Conservation (phyloP, 1,140 invertebrate genomes). For the Neodiprion lecontei region DNA sequence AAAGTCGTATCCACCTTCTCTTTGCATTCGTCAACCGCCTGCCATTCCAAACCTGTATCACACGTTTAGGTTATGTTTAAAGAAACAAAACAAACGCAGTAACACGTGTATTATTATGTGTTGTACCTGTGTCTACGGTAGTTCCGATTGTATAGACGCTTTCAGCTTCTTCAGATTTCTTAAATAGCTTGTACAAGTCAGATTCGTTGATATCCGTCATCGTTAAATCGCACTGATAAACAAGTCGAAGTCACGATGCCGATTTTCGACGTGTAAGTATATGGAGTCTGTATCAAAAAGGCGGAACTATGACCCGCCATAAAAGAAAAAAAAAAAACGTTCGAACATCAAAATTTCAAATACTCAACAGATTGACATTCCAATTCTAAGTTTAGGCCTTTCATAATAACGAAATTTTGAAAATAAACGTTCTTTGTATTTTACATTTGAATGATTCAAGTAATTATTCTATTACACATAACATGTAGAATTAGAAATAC, state of each 20-base stretch:
- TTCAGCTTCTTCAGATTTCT: slow-evolving; percentile 29
- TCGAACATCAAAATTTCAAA: too few relatives aligned
- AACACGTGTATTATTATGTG: slow-evolving; percentile 20
- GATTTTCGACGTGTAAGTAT: too few relatives aligned
- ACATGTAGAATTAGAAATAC: too few relatives aligned
- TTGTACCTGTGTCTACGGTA: slow-evolving; percentile 44
- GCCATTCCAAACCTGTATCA: slow-evolving; percentile 63
- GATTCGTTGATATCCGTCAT: slow-evolving; percentile 30
- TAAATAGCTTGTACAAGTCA: slow-evolving; percentile 35
- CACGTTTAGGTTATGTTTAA: slow-evolving; percentile 7
- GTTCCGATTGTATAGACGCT: slow-evolving; percentile 36
- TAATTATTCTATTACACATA: too few relatives aligned
- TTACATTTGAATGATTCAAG: too few relatives aligned
- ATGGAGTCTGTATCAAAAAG: too few relatives aligned
- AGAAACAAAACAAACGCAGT: not conserved
- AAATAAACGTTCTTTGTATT: too few relatives aligned
- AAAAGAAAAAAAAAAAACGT: too few relatives aligned
- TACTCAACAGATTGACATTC: too few relatives aligned
- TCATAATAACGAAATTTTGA: too few relatives aligned
- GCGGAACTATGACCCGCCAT: too few relatives aligned
- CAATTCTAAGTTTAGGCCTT: too few relatives aligned
- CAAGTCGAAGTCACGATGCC: not conserved
- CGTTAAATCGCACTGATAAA: not conserved
- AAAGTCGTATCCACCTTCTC: slow-evolving; percentile 57
- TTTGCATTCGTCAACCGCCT: slow-evolving; percentile 63